Evolutionary conservation across 2,888 invertebrate genomes (phyloP).

Genomic region (Coleophora deauratella): DNA sequence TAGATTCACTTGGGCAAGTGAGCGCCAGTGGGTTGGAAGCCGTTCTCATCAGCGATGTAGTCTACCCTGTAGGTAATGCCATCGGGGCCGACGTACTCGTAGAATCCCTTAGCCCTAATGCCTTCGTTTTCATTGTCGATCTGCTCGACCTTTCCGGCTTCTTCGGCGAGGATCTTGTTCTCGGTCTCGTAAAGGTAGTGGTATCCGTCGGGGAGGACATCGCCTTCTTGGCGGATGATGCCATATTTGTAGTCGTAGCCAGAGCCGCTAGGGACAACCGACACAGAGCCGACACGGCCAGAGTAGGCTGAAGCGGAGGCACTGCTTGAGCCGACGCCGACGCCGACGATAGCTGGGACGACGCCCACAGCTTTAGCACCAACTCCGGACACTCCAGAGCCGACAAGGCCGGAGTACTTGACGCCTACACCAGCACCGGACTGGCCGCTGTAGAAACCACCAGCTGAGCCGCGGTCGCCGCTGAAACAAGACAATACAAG

Average conservation of each 20-base stretch:
- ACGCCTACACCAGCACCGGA: slow-evolving; percentile 10
- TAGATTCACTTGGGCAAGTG: slow-evolving; percentile 46
- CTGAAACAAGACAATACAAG: slow-evolving; percentile 16
- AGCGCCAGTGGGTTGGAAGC: slow-evolving; percentile 47
- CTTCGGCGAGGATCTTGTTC: slow-evolving; percentile 63
- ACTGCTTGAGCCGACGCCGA: slow-evolving; percentile 1
- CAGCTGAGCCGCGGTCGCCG: slow-evolving; percentile 32
- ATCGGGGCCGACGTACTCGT: slow-evolving; percentile 55
- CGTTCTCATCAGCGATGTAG: slow-evolving; percentile 64
- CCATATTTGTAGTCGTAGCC: slow-evolving; percentile 56
- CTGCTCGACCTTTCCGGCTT: slow-evolving; percentile 50
- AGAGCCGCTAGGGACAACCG: slow-evolving; percentile 5
- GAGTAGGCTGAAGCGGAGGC: slow-evolving; percentile 2
- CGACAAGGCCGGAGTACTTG: neutral
- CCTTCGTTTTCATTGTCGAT: slow-evolving; percentile 40
- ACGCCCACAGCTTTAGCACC: slow-evolving; percentile 6
- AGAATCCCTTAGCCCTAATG: slow-evolving; percentile 56
- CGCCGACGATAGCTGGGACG: slow-evolving; percentile 9
- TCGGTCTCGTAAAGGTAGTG: slow-evolving; percentile 67
- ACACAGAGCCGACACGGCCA: neutral
- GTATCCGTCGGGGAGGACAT: slow-evolving; percentile 50
- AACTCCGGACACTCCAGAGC: slow-evolving; percentile 1
- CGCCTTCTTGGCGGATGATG: slow-evolving; percentile 56
- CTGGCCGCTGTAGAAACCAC: slow-evolving; percentile 25
- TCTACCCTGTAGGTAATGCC: slow-evolving; percentile 64